A percentile compares a stretch with the other conserved stretches of the same genome.
Evolutionary conservation across 1,140 invertebrate species (phyloP).

Genomic region (Drosophila ohnishii): DNA sequence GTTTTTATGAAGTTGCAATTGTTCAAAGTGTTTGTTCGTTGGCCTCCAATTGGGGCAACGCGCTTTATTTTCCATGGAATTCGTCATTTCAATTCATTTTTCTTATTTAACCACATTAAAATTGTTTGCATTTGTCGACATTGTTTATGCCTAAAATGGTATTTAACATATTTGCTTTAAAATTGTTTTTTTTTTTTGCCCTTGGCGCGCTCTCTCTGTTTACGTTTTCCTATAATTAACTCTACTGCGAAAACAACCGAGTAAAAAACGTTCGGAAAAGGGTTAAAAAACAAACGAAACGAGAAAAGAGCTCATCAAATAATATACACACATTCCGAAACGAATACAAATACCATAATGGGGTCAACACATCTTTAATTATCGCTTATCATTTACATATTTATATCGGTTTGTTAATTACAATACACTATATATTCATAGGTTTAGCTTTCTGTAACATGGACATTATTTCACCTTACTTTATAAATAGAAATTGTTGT

Average conservation of each 20-base stretch:
- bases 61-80: conserved; percentile 38
- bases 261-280: background rate
- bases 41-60: conserved; percentile 21
- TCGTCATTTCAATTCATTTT: conserved; percentile 16
- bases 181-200: conserved; percentile 13
- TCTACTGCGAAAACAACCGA: conserved; percentile 37
- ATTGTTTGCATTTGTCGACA: conserved; percentile 55
- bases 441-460: conserved; percentile 64
- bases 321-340: conserved; percentile 25
- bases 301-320: conserved; percentile 29
- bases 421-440: conserved; percentile 58
- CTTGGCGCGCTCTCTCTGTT: conserved; percentile 24
- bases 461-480: conserved; percentile 69
- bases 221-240: conserved; percentile 55
- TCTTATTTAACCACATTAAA: conserved; percentile 58
- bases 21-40: conserved; percentile 27
- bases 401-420: conserved; percentile 56
- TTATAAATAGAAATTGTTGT: conserved; percentile 51
- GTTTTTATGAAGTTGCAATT: conserved; percentile 36
- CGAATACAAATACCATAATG: conserved; percentile 25
- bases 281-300: background rate
- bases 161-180: conserved; percentile 57
- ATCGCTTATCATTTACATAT: conserved; percentile 60
- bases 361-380: conserved; percentile 63
- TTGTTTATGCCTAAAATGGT: conserved; percentile 59